Base-by-base conservation (phyloP, 2,888 invertebrate species). In the Himalopsyche japonica region DNA sequence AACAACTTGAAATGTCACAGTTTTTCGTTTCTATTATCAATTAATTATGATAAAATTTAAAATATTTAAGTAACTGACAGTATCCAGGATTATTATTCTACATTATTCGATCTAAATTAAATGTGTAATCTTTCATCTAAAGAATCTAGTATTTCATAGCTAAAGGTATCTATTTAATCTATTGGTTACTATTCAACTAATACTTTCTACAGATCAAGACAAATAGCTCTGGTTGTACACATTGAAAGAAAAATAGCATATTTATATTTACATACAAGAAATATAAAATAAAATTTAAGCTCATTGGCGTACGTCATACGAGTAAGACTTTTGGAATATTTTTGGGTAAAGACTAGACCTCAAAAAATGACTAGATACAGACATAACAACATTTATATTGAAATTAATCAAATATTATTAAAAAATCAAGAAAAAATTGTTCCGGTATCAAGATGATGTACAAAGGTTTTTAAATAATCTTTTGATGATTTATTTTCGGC, bases 261-360 rank as follows among this genome's bases (percentile, higher is more conserved):
- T 70, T 32, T 80, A 49, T 85, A 85, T 85, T 81, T 85, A 85
- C 85, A 83, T 49, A 83, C 70, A 85, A 85, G 43, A 81, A 76
- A 83, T 82, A 49, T 78, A 82, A 83, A 77, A 81, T 37, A 77
- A 81, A 47, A 82, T 37, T 82, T 87, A 87, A 87, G 87, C 87
- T 87, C 87, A 85, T 79, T 86, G 82, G 82, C 79, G 64, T 87
- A 85, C 86, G 85, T 85, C 85, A 83, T 85, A 81, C 64, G 81
- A 70, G 70, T 70, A 27, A 85, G 82, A 85, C 79, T 70, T 27
- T 70, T 70, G 70, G 27, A 70, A 70, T 37, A 70, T 70, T 79
- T 32, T 77, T 83, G 24, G 43, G 76, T 80, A 85, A 82, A 49
- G 84, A 86, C 86, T 86, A 86, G 85, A 82, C 82, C 82, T 80